Base-by-base conservation (phyloP, 2,888 invertebrate species). In the Platycnemis pennipes region DNA sequence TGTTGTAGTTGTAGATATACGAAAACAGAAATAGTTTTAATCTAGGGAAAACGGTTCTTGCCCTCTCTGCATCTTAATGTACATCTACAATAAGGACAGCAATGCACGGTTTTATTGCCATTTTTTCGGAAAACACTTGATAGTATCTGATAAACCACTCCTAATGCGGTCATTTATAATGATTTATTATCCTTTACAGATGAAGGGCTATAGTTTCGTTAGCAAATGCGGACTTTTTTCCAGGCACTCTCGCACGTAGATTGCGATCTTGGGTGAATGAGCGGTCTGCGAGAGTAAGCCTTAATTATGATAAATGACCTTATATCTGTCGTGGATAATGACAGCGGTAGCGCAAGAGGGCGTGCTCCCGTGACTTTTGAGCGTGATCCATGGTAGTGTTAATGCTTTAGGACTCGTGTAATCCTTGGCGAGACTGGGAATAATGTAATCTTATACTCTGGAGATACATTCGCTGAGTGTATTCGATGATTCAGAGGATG, bases 221-320 rank as follows among this genome's bases (percentile, higher is more conserved):
- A 31, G 26, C 22, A 63, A n/a, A 63, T 26, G n/a, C 77, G 5
- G 26, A 63, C 16, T 2, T 77, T 77, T 37, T 77, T 77, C 37
- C 77, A 77, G 37, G 77, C 37, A 77, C 77, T 77, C 31, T 31
- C 26, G 13, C 37, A 11, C 8, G 1, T 5, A 31, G 77, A 77
- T 77, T 2, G 13, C 77, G 37, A 77, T 77, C 77, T 77, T 26
- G 77, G 37, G 8, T 31, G 77, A 77, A 37, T 77, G 37, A 11
- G 77, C 37, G 77, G 77, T 77, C 77, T 77, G 31, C 11, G 77
- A 37, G 37, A 37, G 77, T 37, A 13, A 77, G 77, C 37, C 77
- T 77, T 77, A 77, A 77, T 77, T 77, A 77, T 77, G 77, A 77
- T 77, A 37, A 77, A 77, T 77, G 77, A 11, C 16, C 7, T 77